Evolutionary conservation across 2,797 vertebrate genomes (phyloP).

Genomic region (Brachyrhaphis roseni): DNA sequence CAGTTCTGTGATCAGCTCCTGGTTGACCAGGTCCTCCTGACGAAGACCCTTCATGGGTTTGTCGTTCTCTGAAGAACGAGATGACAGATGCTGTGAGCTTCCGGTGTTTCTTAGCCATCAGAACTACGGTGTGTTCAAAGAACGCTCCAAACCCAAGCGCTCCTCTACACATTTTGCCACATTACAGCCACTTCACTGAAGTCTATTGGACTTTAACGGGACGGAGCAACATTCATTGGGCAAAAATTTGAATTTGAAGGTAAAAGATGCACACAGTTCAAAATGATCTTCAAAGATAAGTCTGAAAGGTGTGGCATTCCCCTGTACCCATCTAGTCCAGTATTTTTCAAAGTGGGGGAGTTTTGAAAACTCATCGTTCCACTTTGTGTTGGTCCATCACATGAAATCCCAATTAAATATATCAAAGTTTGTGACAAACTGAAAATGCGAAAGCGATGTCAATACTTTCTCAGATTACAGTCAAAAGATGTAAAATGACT

Average conservation of each 20-base stretch:
- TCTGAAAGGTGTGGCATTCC: neutral
- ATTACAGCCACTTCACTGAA: neutral
- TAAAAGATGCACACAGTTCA: neutral
- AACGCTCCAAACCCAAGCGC: too few relatives aligned
- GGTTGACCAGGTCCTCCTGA: constrained; percentile 92
- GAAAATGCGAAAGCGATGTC: neutral
- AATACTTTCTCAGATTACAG: neutral
- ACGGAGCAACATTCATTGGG: neutral
- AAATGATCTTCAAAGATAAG: neutral
- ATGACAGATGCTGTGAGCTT: neutral
- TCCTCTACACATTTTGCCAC: neutral
- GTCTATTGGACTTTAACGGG: neutral
- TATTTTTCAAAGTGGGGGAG: too few relatives aligned
- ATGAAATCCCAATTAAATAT: neutral
- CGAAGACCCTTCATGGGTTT: constrained; percentile 93
- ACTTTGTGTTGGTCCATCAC: neutral
- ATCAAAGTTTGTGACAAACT: neutral
- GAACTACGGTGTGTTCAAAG: neutral
- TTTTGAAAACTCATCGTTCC: neutral
- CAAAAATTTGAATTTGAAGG: neutral
- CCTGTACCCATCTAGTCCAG: neutral
- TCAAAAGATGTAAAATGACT: neutral
- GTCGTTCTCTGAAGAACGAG: constrained; percentile 87
- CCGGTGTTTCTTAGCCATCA: neutral
- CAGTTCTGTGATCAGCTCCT: constrained; percentile 92